These are phyloP conservation scores for Amblyopsis hoosieri DNA, from an alignment of 2,797 vertebrate species.

Conservation along the genomic window DNA sequence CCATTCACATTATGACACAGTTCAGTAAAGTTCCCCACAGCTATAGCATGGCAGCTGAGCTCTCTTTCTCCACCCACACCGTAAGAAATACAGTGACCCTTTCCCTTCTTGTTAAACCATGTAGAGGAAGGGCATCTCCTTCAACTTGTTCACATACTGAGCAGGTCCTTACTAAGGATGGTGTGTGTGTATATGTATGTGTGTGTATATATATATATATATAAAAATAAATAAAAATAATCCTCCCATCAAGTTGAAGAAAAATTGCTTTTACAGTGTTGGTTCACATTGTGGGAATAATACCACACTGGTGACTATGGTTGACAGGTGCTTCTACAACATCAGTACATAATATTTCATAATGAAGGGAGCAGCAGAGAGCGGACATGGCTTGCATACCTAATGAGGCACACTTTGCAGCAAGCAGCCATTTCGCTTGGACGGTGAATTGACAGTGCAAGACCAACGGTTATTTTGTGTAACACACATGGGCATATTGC, in stretches of 20 bases:
- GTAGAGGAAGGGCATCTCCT: no score
- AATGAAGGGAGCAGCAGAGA: slow-evolving; percentile 32
- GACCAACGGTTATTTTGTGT: slow-evolving; percentile 32
- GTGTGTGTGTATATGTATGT: no score
- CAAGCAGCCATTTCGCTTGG: slow-evolving; percentile 55
- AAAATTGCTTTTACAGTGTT: no score
- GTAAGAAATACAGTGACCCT: slow-evolving; percentile 20
- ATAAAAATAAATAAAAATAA: no score
- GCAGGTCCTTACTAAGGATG: no score
- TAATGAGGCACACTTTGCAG: slow-evolving; percentile 46
- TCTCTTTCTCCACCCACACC: slow-evolving; percentile 41
- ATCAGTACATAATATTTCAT: slow-evolving; percentile 36
- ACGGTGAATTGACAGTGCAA: slow-evolving; percentile 15
- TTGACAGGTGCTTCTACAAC: slow-evolving; percentile 34
- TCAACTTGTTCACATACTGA: no score
- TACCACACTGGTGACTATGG: slow-evolving; percentile 39
- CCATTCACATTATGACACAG: slow-evolving; percentile 53
- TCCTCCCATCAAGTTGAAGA: no score
- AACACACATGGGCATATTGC: slow-evolving; percentile 8
- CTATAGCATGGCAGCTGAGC: slow-evolving; percentile 46
- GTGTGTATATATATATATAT: no score
- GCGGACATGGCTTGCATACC: slow-evolving; percentile 51
- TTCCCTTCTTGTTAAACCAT: no score
- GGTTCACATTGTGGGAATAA: slow-evolving; percentile 48
- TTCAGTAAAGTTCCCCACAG: slow-evolving; percentile 60